phyloP scores from a whole-genome alignment of 92 coral and sea anemone species.

The Porites cylindrica region DNA sequence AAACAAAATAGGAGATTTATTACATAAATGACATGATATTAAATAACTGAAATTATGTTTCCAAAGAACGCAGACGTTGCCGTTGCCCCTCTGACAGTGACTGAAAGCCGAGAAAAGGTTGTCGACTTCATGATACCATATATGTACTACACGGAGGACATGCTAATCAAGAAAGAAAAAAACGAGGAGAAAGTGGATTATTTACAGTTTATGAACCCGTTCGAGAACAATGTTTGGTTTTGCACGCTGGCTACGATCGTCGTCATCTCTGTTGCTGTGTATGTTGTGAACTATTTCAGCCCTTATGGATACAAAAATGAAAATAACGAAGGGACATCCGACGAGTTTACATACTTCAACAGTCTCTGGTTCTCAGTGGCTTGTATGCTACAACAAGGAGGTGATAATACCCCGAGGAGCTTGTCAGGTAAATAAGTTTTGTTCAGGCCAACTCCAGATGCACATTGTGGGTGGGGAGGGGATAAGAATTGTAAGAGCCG shows the following conservation, averaged over 20 bases:
- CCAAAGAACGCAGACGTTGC: conserved; percentile 77
- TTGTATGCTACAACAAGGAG: conserved; percentile 89
- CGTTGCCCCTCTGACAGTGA: conserved; percentile 77
- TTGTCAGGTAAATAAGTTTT: conserved; percentile 66
- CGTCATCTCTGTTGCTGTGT: conserved; percentile 67
- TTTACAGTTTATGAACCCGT: conserved; percentile 88
- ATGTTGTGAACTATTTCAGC: conserved; percentile 72
- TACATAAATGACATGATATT: neutral
- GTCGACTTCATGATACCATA: conserved; percentile 75
- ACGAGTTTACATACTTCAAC: conserved; percentile 76
- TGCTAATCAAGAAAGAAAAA: conserved; percentile 61
- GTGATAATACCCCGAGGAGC: conserved; percentile 84
- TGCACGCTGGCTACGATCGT: conserved; percentile 75
- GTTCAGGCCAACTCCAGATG: neutral
- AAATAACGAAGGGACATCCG: conserved; percentile 65
- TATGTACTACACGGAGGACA: conserved; percentile 80
- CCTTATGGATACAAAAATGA: conserved; percentile 87
- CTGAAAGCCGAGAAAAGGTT: conserved; percentile 59
- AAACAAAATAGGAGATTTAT: no score
- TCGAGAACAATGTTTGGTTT: conserved; percentile 83
- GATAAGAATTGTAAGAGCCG: no score
- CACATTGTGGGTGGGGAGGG: neutral
- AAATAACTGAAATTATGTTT: neutral
- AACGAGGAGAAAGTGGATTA: conserved; percentile 37
- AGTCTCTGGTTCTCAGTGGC: conserved; percentile 88